Evolutionary conservation across 2,888 invertebrate genomes (phyloP).

Genomic region (Thumatha senex): DNA sequence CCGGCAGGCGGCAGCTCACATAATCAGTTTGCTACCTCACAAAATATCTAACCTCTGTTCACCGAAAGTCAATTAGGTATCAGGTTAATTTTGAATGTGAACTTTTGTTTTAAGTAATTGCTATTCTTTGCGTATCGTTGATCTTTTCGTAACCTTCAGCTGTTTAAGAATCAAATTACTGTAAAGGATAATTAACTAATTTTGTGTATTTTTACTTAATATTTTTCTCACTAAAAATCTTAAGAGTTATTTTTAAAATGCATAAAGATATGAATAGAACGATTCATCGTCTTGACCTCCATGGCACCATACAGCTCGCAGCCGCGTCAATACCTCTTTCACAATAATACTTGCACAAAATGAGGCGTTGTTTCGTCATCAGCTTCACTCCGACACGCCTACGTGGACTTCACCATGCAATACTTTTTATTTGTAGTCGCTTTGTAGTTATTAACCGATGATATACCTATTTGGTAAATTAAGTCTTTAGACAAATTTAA

Average conservation of each 20-base stretch:
- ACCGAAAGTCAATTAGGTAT: slow-evolving; percentile 1
- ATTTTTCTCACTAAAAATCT: slow-evolving; percentile 9
- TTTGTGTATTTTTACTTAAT: slow-evolving; percentile 10
- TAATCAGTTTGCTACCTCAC: neutral
- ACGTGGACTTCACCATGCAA: slow-evolving; percentile 58
- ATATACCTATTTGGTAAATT: slow-evolving; percentile 8
- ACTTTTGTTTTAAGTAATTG: slow-evolving; percentile 4
- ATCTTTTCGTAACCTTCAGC: slow-evolving; percentile 24
- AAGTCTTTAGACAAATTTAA: slow-evolving; percentile 16
- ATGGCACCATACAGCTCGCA: slow-evolving; percentile 54
- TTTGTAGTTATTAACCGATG: slow-evolving; percentile 15
- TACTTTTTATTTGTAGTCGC: slow-evolving; percentile 44
- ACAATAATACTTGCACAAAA: slow-evolving; percentile 76
- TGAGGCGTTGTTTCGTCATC: slow-evolving; percentile 73
- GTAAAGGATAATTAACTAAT: slow-evolving; percentile 15
- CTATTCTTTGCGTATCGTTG: slow-evolving; percentile 8
- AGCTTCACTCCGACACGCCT: slow-evolving; percentile 68
- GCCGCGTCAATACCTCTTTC: slow-evolving; percentile 70
- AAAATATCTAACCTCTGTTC: neutral
- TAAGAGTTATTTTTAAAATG: slow-evolving; percentile 20
- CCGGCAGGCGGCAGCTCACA: no score
- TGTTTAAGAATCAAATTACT: slow-evolving; percentile 12
- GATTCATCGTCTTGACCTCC: slow-evolving; percentile 50
- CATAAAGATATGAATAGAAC: slow-evolving; percentile 27
- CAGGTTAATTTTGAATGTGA: slow-evolving; percentile 3